Evolutionary conservation across 2,113 vertebrate genomes (phyloP).

Genomic region (Nannospalax galili): DNA sequence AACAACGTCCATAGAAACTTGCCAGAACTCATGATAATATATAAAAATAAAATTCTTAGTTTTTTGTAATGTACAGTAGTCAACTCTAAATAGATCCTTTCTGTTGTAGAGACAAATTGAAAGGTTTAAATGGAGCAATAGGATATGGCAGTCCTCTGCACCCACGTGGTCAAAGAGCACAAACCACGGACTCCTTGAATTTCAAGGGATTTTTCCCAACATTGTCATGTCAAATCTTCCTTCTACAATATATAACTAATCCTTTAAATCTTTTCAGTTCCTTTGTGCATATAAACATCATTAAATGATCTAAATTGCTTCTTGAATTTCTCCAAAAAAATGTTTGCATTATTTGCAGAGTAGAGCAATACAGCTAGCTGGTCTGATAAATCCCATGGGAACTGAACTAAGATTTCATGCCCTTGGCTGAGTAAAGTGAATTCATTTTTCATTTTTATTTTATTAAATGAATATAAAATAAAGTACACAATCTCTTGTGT

Average conservation of each 20-base stretch:
- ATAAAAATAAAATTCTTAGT: background rate
- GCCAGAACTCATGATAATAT: background rate
- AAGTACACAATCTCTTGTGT: background rate
- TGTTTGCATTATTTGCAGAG: background rate
- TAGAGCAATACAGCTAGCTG: slow-evolving; percentile 13
- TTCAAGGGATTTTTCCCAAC: background rate
- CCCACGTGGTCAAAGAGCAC: too few relatives aligned
- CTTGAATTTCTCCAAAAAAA: background rate
- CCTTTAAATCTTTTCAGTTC: background rate
- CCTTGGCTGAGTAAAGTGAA: background rate
- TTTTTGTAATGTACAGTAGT: background rate
- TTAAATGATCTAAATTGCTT: slow-evolving; percentile 13
- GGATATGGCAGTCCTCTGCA: background rate
- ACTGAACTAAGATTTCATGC: slow-evolving; percentile 25
- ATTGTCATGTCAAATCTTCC: background rate
- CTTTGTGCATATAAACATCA: background rate
- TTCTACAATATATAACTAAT: background rate
- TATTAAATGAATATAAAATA: background rate
- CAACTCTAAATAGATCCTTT: background rate
- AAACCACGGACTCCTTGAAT: background rate
- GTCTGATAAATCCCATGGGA: slow-evolving; percentile 24
- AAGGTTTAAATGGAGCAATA: background rate
- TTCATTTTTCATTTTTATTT: slow-evolving; percentile 1
- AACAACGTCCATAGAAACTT: background rate
- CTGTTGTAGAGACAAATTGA: background rate